Conservation (phyloP, 2,888 invertebrate species). For the Drosophila pegasa region DNA sequence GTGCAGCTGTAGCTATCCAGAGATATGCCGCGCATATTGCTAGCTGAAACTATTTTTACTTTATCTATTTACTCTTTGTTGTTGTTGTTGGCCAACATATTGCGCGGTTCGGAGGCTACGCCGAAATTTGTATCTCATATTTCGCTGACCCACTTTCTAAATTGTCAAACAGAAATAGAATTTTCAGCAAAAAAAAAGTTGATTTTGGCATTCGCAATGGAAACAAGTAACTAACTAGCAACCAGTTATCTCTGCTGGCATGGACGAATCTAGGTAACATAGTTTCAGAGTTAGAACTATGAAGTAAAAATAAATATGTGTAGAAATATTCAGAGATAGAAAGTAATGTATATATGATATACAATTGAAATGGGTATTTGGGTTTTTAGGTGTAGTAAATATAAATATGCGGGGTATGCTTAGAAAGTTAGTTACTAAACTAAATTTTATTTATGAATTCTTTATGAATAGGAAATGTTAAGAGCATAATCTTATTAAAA, state of each 20-base stretch:
- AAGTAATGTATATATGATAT: too few relatives aligned
- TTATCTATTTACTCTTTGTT: neutral
- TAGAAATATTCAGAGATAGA: too few relatives aligned
- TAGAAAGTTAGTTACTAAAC: too few relatives aligned
- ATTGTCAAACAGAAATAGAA: constrained; percentile 3
- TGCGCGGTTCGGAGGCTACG: neutral
- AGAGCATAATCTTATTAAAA: too few relatives aligned
- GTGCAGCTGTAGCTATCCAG: constrained; percentile 11
- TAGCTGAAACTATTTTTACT: neutral
- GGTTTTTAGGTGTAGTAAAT: neutral
- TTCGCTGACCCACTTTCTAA: constrained; percentile 3
- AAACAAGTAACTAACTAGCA: constrained; percentile 5
- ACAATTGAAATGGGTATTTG: neutral
- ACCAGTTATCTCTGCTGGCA: neutral
- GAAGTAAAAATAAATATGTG: neutral
- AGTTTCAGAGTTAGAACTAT: neutral
- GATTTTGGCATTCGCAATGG: neutral
- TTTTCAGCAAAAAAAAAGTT: neutral
- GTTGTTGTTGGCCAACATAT: neutral
- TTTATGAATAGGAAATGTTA: too few relatives aligned
- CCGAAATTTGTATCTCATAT: neutral
- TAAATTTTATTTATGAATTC: too few relatives aligned
- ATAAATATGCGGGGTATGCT: too few relatives aligned
- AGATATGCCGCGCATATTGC: neutral
- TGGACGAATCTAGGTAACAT: neutral